These are phyloP conservation scores for Tetragonula clypearis DNA, from an alignment of 1,140 invertebrate species.

Conservation along the genomic window DNA sequence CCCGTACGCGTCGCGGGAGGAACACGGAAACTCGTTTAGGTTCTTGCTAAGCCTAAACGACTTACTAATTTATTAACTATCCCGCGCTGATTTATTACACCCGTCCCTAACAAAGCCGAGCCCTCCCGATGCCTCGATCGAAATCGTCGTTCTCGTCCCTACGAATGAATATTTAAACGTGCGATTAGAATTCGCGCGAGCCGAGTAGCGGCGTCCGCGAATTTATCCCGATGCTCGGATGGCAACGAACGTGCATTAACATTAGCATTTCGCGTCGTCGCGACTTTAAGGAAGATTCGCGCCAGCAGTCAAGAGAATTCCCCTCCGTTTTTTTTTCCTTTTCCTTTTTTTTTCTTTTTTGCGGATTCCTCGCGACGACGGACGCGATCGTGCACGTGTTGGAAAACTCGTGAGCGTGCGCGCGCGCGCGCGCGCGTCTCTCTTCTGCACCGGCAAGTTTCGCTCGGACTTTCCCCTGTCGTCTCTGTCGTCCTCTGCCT, in stretches of 20 bases:
- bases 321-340: no score
- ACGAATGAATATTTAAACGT: conserved; percentile 44
- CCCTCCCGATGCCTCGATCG: background rate
- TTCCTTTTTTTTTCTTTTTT: no score
- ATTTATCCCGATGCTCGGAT: conserved; percentile 32
- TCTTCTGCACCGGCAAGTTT: conserved; percentile 22
- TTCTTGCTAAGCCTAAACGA: background rate
- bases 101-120: background rate
- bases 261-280: conserved; percentile 35
- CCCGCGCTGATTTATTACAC: background rate
- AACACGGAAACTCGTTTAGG: background rate
- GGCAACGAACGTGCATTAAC: conserved; percentile 47
- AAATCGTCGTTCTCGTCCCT: background rate
- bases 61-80: conserved; percentile 16
- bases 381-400: background rate
- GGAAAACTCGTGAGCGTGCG: background rate
- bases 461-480: conserved; percentile 13
- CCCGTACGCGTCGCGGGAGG: background rate
- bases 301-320: background rate
- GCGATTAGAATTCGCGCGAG: conserved; percentile 36
- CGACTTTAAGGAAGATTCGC: background rate
- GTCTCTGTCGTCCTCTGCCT: background rate
- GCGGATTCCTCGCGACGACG: background rate
- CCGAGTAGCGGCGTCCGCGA: conserved; percentile 3
- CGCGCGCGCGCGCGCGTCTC: background rate